phyloP scores from a whole-genome alignment of 53 echinoderm and acorn worm genomes.

The Echinarachnius parma region DNA sequence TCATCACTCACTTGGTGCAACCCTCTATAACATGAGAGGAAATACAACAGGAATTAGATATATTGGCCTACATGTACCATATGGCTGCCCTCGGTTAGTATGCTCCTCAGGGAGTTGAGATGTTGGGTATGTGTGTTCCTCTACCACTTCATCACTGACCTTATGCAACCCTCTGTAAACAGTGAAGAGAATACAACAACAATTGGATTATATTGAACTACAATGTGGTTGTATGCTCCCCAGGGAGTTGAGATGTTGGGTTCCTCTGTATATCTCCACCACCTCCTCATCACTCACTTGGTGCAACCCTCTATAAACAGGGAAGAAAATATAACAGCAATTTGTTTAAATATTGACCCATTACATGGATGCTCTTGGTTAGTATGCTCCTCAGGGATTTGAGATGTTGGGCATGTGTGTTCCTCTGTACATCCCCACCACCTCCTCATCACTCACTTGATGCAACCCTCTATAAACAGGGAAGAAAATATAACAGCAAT shows the following conservation, averaged over 20 bases:
- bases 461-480: background rate
- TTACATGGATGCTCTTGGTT: too few relatives aligned
- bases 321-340: background rate
- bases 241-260: too few relatives aligned
- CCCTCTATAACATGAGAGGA: conserved; percentile 48
- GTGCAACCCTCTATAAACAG: background rate
- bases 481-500: background rate
- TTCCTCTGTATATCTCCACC: background rate
- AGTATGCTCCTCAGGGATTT: too few relatives aligned
- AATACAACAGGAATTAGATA: background rate
- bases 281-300: background rate
- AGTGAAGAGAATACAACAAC: background rate
- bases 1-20: conserved; percentile 57
- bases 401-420: too few relatives aligned
- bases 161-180: background rate
- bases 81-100: too few relatives aligned
- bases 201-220: too few relatives aligned
- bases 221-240: too few relatives aligned
- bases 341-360: too few relatives aligned
- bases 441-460: background rate
- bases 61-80: too few relatives aligned
- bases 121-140: too few relatives aligned
- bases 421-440: background rate
- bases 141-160: background rate
- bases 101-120: too few relatives aligned